Base-by-base conservation (phyloP, 2,888 invertebrate genomes). In the Gnatocerus cornutus region DNA sequence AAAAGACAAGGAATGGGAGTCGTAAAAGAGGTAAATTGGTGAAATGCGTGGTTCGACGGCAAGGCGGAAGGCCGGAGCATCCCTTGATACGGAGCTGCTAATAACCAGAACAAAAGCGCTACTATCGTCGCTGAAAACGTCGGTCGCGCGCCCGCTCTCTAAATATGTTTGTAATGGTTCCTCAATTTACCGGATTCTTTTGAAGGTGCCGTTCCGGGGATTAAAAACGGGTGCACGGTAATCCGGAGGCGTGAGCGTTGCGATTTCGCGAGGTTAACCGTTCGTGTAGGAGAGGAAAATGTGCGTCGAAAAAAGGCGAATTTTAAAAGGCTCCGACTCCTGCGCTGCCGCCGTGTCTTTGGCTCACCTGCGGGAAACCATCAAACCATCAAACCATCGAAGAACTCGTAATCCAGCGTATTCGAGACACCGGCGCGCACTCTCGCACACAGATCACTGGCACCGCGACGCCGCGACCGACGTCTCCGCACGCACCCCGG, bases 161-260 rank as follows among this genome's bases (percentile, higher is more conserved):
- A 80, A 81, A 81, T 80, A 79, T 80, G 81, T 82, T 80, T 81
- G 82, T 82, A 82, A 82, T 82, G 82, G 79, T 82, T 80, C 78
- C 79, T 78, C 80, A 82, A 83, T 81, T 82, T 81, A 82, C 80
- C 78, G 74, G 79, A 78, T 78, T 78, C 79, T 77, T 78, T 77
- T 72, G 71, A 71, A 71, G 73, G 73, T 73, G 73, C 71, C 73
- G 73, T 73, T 69, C 68, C 63, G 61, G 69, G 65, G 66, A 69
- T 64, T 64, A 64, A 55, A 61, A 13, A 39, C 62, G 62, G 62
- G 62, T 41, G 62, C 39, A 69, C 69, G 59, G 46, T 46, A 43
- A 48, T 52, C 67, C 52, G 59, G 59, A 67, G 55, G 45, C 68
- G 55, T 59, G 45, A 37, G 27, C 21, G 41, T 39, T 39, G 50